Evolutionary conservation across 2,888 invertebrate genomes (phyloP), one percentile per base, ranked within the genome.

Genomic region (Melieria picta): DNA sequence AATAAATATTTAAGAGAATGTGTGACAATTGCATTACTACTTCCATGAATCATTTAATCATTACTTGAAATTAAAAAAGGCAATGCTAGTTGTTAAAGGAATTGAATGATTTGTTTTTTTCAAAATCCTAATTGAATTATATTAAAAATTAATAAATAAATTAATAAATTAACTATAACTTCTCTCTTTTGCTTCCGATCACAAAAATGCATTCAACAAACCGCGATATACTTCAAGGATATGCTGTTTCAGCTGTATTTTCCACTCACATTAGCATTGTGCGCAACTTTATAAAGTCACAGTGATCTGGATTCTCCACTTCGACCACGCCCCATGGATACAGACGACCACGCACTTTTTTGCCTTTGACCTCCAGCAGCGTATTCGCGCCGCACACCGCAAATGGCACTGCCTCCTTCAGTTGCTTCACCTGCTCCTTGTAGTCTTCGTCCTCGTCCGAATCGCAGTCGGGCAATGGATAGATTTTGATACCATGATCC

Each of bases 291-390:
- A 98, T 97, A 86, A 98, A 99, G 89, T 99, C 98, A 88, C 98
- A 98, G 85, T 98, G 98, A 61, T 98, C 97, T 0, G 98, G 97
- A 89, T 98, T 98, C 87, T 99, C 98, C 10, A 98, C 97, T 88
- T 98, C 98, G 7, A 98, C 97, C 2, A 98, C 97, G 55, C 98
- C 98, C 98, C 98, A 99, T 0, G 98, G 98, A 89, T 98, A 99
- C 73, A 96, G 90, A 3, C 98, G 91, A 45, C 98, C 99, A 71
- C 98, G 90, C 74, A 98, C 97, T 87, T 96, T 94, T 68, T 94
- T 91, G 60, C 97, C 97, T 83, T 95, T 93, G 43, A 97, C 96
- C 88, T 98, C 98, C 76, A 98, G 89, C 74, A 94, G 88, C 3
- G 94, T 93, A 84, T 95, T 96, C 67, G 97, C 95, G 73, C 98